Base-by-base conservation (phyloP, 2,888 invertebrate genomes). In the Diadegma fenestrale region DNA sequence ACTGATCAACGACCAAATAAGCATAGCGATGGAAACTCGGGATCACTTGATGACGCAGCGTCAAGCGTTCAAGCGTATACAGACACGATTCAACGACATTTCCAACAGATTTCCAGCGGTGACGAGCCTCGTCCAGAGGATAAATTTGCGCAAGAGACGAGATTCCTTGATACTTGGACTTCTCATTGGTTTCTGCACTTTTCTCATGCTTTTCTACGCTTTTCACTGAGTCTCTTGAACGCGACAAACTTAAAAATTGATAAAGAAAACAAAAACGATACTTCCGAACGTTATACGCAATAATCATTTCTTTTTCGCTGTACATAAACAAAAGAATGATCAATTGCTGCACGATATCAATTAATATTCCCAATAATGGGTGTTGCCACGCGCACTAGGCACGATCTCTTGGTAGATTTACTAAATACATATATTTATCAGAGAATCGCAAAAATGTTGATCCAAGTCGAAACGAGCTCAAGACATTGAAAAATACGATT, bases 11-110 rank as follows among this genome's bases (percentile, higher is more conserved):
- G 99, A 99, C 92, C 99, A 99, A 95, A 99, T 99, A 88, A 97
- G 97, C 92, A 98, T 99, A 93, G 99, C 99, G 77, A 97, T 99
- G 95, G 98, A 99, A 92, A 99, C 99, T 4, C 97, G 98, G 90
- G 99, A 99, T 88, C 98, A 99, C 94, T 95, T 99, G 89, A 95
- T 97, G 58, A 96, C 96, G 17, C 99, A 99, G 94, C 95, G 98
- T 76, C 97, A 97, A 87, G 96, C 97, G 14, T 97, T 99, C 92
- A 98, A 98, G 92, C 96, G 97, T 63, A 96, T 99, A 91, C 98
- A 98, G 94, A 98, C 98, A 10, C 96, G 98, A 89, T 97, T 99
- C 94, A 98, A 99, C 91, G 97, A 98, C 92, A 96, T 99, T 89
- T 97, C 98, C 10, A 99, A 98, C 94, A 96, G 97, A 88, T 98